phyloP scores from a whole-genome alignment of 2,797 vertebrate genomes.

The Antennarius maculatus region DNA sequence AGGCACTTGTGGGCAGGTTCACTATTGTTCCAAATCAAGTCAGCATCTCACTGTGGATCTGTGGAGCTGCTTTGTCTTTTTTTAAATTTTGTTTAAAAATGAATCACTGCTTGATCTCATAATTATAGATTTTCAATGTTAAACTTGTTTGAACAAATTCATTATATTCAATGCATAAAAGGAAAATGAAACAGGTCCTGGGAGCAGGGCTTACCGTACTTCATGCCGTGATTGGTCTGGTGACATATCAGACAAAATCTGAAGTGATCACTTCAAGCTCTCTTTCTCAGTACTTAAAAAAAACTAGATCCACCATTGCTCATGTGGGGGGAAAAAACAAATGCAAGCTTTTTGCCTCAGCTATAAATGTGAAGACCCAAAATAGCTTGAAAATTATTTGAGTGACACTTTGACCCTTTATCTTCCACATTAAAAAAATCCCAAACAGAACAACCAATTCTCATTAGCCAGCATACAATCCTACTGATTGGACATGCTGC shows the following conservation, averaged over 20 bases:
- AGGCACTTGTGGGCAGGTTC: no score
- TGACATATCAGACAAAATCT: no score
- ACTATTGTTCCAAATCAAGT: no score
- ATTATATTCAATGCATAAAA: no score
- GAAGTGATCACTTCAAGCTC: neutral
- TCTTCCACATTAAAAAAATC: neutral
- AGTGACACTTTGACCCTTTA: neutral
- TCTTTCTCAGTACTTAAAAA: neutral
- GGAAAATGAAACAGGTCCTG: no score
- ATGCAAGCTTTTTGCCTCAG: neutral
- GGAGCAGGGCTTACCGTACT: no score
- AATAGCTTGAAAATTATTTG: neutral
- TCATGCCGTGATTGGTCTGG: neutral
- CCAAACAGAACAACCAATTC: neutral
- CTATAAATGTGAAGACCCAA: neutral
- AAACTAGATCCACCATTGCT: neutral
- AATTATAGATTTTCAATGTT: no score
- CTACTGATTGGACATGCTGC: neutral
- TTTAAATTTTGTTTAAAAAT: no score
- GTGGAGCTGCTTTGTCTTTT: no score
- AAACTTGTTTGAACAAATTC: no score
- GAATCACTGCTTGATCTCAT: no score
- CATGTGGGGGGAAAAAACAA: neutral
- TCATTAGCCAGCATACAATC: slow-evolving; percentile 1
- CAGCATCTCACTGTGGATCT: no score